Percentiles rank a stretch among this genome's conserved stretches.
Evolutionary conservation across 1,140 invertebrate genomes (phyloP).

Genomic region (Heliconius congener): DNA sequence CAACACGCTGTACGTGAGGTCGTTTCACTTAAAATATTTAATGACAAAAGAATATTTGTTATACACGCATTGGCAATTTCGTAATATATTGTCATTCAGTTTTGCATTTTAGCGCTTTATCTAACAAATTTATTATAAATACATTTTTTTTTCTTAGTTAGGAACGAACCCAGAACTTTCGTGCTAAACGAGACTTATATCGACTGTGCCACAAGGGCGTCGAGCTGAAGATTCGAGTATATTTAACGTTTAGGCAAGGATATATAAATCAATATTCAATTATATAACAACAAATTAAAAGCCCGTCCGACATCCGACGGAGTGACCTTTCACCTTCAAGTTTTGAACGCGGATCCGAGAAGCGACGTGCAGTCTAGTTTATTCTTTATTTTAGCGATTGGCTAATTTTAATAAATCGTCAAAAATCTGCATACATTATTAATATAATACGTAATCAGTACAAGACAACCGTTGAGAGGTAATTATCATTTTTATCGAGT

Average conservation of each 20-base stretch:
- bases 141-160: background rate
- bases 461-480: conserved; percentile 11
- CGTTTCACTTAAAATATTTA: conserved; percentile 11
- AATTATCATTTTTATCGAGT: conserved; percentile 14
- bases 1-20: conserved; percentile 3
- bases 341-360: conserved; percentile 41
- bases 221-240: background rate
- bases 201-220: background rate
- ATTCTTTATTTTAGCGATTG: conserved; percentile 26
- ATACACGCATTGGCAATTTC: background rate
- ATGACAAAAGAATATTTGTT: background rate
- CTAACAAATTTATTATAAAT: background rate
- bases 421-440: conserved; percentile 12
- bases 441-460: conserved; percentile 1
- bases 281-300: conserved; percentile 39
- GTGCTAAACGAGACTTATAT: background rate
- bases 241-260: background rate
- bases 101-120: background rate
- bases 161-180: background rate
- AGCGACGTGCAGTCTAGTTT: conserved; percentile 46
- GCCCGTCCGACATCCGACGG: conserved; percentile 33
- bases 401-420: background rate
- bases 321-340: conserved; percentile 36
- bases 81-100: too few relatives aligned
- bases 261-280: conserved; percentile 21